A percentile compares a stretch with the other conserved stretches of the same genome.
phyloP scores from a whole-genome alignment of 1,140 invertebrate species.

The Calycopis cecrops region DNA sequence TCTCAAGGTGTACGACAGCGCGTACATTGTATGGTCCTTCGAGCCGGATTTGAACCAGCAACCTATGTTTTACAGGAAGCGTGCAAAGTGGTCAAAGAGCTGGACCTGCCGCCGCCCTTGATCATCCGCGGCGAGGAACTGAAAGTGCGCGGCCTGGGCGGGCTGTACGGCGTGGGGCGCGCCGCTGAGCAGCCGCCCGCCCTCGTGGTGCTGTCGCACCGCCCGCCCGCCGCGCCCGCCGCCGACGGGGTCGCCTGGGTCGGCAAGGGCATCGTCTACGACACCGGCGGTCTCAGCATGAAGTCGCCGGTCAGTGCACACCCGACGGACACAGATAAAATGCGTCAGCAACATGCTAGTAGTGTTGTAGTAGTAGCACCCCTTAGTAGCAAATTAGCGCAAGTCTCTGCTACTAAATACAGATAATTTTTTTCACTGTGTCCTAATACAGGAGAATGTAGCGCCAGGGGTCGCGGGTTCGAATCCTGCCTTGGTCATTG shows the following conservation, averaged over 20 bases:
- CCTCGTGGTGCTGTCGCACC: conserved; percentile 85
- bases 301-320: conserved; percentile 88
- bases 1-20: no score
- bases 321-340: no score
- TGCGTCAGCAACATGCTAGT: no score
- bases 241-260: conserved; percentile 90
- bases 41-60: conserved; percentile 70
- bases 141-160: conserved; percentile 84
- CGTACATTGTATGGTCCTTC: no score
- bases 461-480: no score
- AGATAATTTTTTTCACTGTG: no score
- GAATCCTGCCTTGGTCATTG: no score
- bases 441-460: no score
- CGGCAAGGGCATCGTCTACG: conserved; percentile 95
- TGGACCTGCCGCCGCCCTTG: conserved; percentile 78
- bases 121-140: conserved; percentile 88
- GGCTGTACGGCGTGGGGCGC: conserved; percentile 90
- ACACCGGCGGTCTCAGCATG: conserved; percentile 94
- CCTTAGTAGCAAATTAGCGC: no score
- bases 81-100: conserved; percentile 76
- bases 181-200: conserved; percentile 84
- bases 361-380: no score
- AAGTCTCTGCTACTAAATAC: no score
- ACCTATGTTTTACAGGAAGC: conserved; percentile 80
- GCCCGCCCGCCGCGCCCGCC: conserved; percentile 76